These are phyloP conservation scores for Pseudomyrmex pallidus DNA, from an alignment of 1,140 invertebrate genomes.

Conservation along the genomic window DNA sequence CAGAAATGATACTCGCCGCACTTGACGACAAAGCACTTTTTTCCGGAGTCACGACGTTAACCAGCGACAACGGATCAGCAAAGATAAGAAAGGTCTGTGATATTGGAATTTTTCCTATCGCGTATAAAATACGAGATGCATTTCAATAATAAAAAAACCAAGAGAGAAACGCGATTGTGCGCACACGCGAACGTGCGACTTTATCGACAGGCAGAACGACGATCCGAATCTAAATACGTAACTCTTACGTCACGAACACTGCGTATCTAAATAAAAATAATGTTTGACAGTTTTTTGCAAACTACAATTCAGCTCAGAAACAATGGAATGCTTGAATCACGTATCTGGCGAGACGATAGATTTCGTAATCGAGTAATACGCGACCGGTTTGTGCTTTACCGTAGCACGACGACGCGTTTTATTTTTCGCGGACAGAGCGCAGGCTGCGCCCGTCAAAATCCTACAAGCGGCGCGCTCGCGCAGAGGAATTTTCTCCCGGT, in stretches of 20 bases:
- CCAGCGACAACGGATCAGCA: slow-evolving; percentile 25
- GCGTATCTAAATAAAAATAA: background rate
- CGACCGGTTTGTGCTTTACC: slow-evolving; percentile 16
- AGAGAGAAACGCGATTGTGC: background rate
- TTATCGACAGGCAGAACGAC: background rate
- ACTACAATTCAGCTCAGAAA: background rate
- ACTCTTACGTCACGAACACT: background rate
- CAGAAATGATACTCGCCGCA: background rate
- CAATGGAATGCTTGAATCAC: background rate
- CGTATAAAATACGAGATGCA: slow-evolving; percentile 12
- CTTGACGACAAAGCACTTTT: slow-evolving; percentile 27
- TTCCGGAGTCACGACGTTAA: slow-evolving; percentile 21
- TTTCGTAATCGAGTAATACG: slow-evolving; percentile 14
- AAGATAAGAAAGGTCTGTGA: slow-evolving; percentile 7
- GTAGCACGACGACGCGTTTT: slow-evolving; percentile 25
- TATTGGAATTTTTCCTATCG: slow-evolving; percentile 7
- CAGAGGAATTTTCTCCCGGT: slow-evolving; percentile 50
- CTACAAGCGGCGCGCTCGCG: slow-evolving; percentile 19
- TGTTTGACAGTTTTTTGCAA: background rate
- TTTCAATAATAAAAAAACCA: background rate
- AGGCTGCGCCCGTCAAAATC: slow-evolving; percentile 44
- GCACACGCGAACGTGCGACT: background rate
- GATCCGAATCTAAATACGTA: slow-evolving; percentile 23
- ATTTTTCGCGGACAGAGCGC: slow-evolving; percentile 36
- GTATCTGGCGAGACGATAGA: background rate